Percentiles rank a stretch among this genome's conserved stretches.
phyloP scores from a whole-genome alignment of 2,113 vertebrate species.

The Laterallus jamaicensis region DNA sequence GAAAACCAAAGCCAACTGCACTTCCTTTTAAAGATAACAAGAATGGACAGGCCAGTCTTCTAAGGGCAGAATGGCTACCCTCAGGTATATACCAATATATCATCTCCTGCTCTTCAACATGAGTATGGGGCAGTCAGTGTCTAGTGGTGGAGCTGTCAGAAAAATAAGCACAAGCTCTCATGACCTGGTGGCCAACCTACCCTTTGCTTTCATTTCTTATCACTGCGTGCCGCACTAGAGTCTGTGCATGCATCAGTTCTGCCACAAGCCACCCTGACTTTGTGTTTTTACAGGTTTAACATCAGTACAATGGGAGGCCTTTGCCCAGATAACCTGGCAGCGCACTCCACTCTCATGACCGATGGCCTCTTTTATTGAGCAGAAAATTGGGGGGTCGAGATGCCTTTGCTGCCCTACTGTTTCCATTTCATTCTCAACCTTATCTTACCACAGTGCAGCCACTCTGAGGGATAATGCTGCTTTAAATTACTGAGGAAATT shows the following conservation, averaged over 20 bases:
- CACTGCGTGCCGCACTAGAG: background rate
- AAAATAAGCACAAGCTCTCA: background rate
- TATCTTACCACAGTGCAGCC: slow-evolving; percentile 1
- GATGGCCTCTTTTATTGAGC: background rate
- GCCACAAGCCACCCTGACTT: background rate
- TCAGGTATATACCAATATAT: background rate
- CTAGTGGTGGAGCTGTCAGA: background rate
- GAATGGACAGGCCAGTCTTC: background rate
- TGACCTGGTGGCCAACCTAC: background rate
- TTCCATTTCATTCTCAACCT: slow-evolving; percentile 14
- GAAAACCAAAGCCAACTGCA: background rate
- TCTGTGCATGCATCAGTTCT: background rate
- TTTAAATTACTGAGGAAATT: background rate
- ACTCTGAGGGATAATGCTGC: background rate
- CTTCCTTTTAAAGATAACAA: background rate
- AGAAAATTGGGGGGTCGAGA: background rate
- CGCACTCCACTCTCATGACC: background rate
- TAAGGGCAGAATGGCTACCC: background rate
- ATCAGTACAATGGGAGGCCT: background rate
- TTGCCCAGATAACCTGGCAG: background rate
- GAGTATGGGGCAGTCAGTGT: background rate
- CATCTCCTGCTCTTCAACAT: background rate
- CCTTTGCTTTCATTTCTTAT: background rate
- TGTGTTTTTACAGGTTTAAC: background rate
- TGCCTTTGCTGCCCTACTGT: background rate